These are phyloP conservation scores for Phaonia tiefii DNA, from an alignment of 2,888 invertebrate species.

Conservation along the genomic window DNA sequence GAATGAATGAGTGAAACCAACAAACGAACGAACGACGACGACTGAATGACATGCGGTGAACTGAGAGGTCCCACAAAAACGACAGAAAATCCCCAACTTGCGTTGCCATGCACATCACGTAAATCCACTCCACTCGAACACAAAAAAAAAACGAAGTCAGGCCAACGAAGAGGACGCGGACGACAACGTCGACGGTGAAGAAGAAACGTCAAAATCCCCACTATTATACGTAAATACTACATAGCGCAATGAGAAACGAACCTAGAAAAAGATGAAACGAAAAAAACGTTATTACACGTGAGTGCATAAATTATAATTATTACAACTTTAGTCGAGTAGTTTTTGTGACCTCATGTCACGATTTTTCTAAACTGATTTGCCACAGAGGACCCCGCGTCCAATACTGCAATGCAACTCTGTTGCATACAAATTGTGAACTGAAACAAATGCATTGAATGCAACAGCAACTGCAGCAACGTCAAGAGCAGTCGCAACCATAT, in stretches of 20 bases:
- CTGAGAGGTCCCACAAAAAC: slow-evolving; percentile 38
- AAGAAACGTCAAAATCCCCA: not conserved
- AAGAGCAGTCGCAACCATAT: not conserved
- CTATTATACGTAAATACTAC: slow-evolving; percentile 40
- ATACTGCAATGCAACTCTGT: slow-evolving; percentile 5
- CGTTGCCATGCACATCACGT: slow-evolving; percentile 35
- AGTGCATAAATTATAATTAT: slow-evolving; percentile 68
- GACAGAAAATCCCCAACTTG: not conserved
- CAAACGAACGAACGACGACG: slow-evolving; percentile 10
- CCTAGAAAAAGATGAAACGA: not conserved
- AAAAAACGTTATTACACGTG: slow-evolving; percentile 61
- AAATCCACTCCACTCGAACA: slow-evolving; percentile 26
- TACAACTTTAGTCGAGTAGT: slow-evolving; percentile 56
- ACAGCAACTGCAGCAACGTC: not conserved
- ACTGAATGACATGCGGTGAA: slow-evolving; percentile 42
- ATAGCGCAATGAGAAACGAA: slow-evolving; percentile 1
- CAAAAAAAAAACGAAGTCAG: slow-evolving; percentile 34
- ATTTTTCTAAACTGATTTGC: slow-evolving; percentile 66
- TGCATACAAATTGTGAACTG: slow-evolving; percentile 40
- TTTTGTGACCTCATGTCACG: slow-evolving; percentile 65
- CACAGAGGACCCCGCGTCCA: not conserved
- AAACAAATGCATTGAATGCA: not conserved
- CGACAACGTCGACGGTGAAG: not conserved
- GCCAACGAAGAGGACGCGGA: not conserved
- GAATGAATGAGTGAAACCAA: not conserved